These are phyloP conservation scores for Gryllus longicercus DNA, from an alignment of 2,888 invertebrate species.

Conservation along the genomic window DNA sequence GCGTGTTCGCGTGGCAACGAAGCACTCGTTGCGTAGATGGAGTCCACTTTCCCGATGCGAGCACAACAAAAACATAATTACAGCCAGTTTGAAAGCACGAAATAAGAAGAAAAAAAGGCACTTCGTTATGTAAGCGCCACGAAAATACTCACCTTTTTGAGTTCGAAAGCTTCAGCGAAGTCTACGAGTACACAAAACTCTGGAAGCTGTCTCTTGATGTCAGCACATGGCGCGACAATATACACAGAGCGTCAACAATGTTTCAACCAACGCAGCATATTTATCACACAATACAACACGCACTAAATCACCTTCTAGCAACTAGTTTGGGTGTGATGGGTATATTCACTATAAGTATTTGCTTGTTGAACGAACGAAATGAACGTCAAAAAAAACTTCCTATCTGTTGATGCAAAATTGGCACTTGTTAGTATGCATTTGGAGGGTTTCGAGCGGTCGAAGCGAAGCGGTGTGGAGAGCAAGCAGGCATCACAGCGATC, in stretches of 20 bases:
- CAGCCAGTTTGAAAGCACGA: neutral
- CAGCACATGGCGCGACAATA: neutral
- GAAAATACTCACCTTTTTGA: slow-evolving; percentile 10
- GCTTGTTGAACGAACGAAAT: too few species aligned
- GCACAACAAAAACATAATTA: slow-evolving; percentile 17
- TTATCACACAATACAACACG: neutral
- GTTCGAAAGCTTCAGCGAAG: neutral
- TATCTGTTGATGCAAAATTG: slow-evolving; percentile 1
- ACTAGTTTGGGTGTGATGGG: too few species aligned
- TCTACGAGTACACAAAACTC: neutral
- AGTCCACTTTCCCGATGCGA: slow-evolving; percentile 8
- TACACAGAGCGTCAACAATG: neutral
- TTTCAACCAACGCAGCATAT: neutral
- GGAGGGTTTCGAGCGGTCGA: neutral
- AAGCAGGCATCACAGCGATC: too few species aligned
- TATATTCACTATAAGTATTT: too few species aligned
- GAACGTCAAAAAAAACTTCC: neutral
- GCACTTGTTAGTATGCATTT: neutral
- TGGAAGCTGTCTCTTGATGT: neutral
- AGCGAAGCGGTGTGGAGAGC: too few species aligned
- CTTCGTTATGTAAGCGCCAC: neutral
- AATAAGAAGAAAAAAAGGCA: neutral
- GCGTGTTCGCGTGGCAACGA: neutral
- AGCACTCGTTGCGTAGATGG: neutral
- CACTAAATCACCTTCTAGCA: neutral